Base-by-base conservation (phyloP, 2,113 vertebrate species). In the Hippocampus zosterae region DNA sequence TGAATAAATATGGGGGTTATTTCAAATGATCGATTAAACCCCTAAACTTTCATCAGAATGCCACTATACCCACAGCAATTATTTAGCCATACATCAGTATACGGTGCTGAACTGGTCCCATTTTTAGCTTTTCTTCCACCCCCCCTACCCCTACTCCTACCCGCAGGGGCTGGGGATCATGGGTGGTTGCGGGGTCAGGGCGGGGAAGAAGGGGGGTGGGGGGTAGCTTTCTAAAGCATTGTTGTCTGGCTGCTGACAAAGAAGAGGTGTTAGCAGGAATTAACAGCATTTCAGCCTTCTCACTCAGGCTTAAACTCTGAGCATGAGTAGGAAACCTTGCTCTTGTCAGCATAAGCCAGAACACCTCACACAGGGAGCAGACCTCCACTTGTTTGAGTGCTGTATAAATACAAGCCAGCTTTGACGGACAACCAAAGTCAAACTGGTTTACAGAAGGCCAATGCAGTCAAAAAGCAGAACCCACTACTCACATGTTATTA, bases 11-110 rank as follows among this genome's bases (percentile, higher is more conserved):
- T 94, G 90, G 93, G 79, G 91, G 88, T 94, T 94, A 94, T 92
- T 95, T 91, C 90, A 94, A 96, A 97, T 94, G 94, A 96, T 96
- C 96, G 96, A 97, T 96, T 97, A 96, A 97, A 96, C 93, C 93
- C 92, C 92, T 95, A 94, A 96, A 95, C 94, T 96, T 95, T 96
- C 96, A 96, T 96, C 95, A 97, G 94, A 92, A 87, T 93, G 95
- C 94, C 95, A 96, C 94, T 89, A 93, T 83, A 93, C 93, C 93
- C 94, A 95, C 92, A 94, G 93, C 88, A 65, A 65, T 93, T 93
- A 94, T 95, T 96, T 95, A 95, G 92, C 93, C 75, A 53, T 79
- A 85, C 90, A 91, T 85, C 88, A 91, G 84, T 78, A 85, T 7
- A 5, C 8, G n/a, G 25, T 53, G n/a, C 23, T 55, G 2, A 23